Evolutionary conservation across 2,113 vertebrate genomes (phyloP).

Genomic region (Cheilinus undulatus): DNA sequence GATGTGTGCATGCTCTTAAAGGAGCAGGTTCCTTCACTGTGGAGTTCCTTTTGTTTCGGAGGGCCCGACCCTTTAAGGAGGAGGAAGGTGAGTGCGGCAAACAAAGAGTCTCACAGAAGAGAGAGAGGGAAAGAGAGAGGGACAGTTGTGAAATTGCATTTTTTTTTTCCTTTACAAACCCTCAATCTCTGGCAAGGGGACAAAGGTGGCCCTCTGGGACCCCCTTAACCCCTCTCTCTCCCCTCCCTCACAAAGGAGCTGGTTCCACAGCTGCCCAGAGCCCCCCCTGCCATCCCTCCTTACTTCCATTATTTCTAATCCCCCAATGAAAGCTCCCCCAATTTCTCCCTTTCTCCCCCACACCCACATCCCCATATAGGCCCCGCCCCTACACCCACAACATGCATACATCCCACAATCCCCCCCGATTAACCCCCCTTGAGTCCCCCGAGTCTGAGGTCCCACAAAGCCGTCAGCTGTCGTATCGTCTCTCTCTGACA

Average conservation of each 20-base stretch:
- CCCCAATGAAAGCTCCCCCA: constrained; percentile 75
- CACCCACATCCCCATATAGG: constrained; percentile 13
- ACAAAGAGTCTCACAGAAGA: constrained; percentile 74
- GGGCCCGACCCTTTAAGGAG: constrained; percentile 61
- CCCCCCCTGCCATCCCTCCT: constrained; percentile 60
- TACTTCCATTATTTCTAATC: constrained; percentile 80
- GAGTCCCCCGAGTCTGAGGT: constrained; percentile 28
- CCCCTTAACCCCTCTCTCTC: constrained; percentile 62
- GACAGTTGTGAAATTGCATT: constrained; percentile 63
- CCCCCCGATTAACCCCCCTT: constrained; percentile 36
- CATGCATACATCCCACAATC: constrained; percentile 11
- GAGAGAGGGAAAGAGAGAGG: constrained; percentile 13
- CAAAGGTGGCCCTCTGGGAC: constrained; percentile 80
- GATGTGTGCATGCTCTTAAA: constrained; percentile 64
- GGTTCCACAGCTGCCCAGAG: constrained; percentile 80
- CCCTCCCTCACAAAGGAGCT: constrained; percentile 63
- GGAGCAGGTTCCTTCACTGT: constrained; percentile 55
- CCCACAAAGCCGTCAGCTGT: constrained; percentile 77
- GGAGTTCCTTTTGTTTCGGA: constrained; percentile 31
- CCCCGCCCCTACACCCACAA: not conserved
- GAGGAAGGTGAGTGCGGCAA: constrained; percentile 63
- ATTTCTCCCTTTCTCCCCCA: constrained; percentile 39
- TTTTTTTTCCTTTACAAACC: constrained; percentile 49
- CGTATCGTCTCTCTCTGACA: constrained; percentile 65
- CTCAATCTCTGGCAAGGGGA: constrained; percentile 69